Conservation (phyloP, 2,113 vertebrate species). For the Prietella phreatophila region DNA sequence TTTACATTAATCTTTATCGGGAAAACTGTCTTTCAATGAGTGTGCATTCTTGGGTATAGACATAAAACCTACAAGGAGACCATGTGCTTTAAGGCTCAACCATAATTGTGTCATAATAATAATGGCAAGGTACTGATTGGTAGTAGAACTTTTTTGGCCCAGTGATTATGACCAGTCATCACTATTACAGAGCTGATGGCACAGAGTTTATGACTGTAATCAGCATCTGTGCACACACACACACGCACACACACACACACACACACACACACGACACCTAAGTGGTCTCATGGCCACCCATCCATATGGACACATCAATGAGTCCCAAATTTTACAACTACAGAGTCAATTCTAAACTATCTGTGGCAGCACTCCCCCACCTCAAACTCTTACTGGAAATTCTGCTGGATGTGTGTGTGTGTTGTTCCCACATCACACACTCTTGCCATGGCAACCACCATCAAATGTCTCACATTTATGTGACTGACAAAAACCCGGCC, state of each 20-base stretch:
- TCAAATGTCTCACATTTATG: conserved; percentile 8
- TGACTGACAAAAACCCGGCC: conserved; percentile 15
- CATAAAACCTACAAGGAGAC: neutral
- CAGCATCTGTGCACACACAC: conserved; percentile 18
- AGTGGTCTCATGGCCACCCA: conserved; percentile 5
- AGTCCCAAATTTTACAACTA: conserved; percentile 34
- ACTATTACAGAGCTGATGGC: conserved; percentile 27
- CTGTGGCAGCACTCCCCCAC: conserved; percentile 10
- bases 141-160: neutral
- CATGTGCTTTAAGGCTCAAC: neutral
- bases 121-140: neutral
- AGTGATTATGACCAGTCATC: neutral
- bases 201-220: conserved; percentile 56
- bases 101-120: neutral
- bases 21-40: neutral
- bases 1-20: neutral
- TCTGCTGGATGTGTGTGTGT: neutral
- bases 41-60: neutral
- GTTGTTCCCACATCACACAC: conserved; percentile 38
- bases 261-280: conserved; percentile 29
- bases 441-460: conserved; percentile 21
- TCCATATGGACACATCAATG: conserved; percentile 38
- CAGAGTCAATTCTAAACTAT: conserved; percentile 41
- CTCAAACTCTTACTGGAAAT: conserved; percentile 45
- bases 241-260: conserved; percentile 41